Evolutionary conservation across 2,888 invertebrate species (phyloP).

Genomic region (Anodontia alba): DNA sequence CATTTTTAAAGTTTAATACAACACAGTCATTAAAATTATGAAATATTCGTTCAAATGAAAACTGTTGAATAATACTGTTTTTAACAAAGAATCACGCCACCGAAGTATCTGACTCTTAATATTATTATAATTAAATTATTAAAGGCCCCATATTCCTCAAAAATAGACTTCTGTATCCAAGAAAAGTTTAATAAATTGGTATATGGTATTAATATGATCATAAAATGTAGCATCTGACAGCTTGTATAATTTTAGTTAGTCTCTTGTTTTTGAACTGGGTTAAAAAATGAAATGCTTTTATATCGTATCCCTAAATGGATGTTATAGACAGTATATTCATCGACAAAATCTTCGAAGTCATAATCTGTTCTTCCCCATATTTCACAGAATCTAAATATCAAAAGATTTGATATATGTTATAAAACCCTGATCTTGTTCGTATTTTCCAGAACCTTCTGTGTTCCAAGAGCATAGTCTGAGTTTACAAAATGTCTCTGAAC

Average conservation of each 20-base stretch:
- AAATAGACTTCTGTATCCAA: too few relatives aligned
- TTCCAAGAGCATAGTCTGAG: background rate
- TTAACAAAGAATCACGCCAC: background rate
- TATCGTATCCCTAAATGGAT: too few relatives aligned
- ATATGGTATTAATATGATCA: too few relatives aligned
- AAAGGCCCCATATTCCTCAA: too few relatives aligned
- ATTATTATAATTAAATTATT: too few relatives aligned
- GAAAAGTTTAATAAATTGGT: too few relatives aligned
- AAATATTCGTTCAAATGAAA: background rate
- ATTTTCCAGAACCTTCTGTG: background rate
- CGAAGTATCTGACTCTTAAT: background rate
- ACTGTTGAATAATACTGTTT: background rate
- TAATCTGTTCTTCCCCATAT: background rate
- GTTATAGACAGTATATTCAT: background rate
- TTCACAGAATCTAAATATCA: slow-evolving; percentile 13
- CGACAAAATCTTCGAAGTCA: background rate
- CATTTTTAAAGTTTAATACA: background rate
- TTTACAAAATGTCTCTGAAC: too few relatives aligned
- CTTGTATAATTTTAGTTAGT: too few relatives aligned
- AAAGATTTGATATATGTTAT: background rate
- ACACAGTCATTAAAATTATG: background rate
- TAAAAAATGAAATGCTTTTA: too few relatives aligned
- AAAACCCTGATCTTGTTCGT: background rate
- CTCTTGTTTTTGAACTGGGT: too few relatives aligned
- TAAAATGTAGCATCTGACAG: too few relatives aligned